phyloP scores from a whole-genome alignment of 2,797 vertebrate species.

The Falco cherrug region DNA sequence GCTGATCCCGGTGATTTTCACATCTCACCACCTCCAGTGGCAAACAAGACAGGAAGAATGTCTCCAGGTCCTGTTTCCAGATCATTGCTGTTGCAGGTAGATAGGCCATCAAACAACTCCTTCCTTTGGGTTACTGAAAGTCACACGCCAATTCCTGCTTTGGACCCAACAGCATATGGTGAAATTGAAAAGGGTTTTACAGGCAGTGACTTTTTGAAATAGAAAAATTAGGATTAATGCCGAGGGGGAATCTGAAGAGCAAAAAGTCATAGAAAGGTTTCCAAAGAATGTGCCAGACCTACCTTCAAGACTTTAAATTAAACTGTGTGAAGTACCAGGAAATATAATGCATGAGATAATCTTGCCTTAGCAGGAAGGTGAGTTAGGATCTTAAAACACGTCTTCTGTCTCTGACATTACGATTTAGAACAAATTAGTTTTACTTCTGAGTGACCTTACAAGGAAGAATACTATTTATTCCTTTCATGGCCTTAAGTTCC shows the following conservation, averaged over 20 bases:
- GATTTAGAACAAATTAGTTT: conserved; percentile 9
- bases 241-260: neutral
- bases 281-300: neutral
- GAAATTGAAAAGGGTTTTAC: neutral
- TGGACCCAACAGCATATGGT: neutral
- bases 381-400: conserved; percentile 12
- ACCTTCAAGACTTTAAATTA: neutral
- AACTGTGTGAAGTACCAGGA: neutral
- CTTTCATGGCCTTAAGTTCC: neutral
- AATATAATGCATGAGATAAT: conserved; percentile 14
- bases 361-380: conserved; percentile 1
- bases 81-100: neutral
- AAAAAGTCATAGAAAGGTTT: neutral
- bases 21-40: neutral
- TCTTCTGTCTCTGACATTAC: neutral
- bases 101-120: neutral
- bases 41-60: neutral
- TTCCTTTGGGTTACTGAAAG: neutral
- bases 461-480: neutral
- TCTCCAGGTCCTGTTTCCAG: neutral
- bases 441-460: conserved; percentile 20
- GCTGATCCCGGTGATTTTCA: neutral
- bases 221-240: conserved; percentile 4
- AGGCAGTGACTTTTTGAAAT: neutral
- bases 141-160: neutral